Evolutionary conservation across 2,113 vertebrate species (phyloP), one percentile per base, ranked within the genome.

Genomic region (Martes martes): DNA sequence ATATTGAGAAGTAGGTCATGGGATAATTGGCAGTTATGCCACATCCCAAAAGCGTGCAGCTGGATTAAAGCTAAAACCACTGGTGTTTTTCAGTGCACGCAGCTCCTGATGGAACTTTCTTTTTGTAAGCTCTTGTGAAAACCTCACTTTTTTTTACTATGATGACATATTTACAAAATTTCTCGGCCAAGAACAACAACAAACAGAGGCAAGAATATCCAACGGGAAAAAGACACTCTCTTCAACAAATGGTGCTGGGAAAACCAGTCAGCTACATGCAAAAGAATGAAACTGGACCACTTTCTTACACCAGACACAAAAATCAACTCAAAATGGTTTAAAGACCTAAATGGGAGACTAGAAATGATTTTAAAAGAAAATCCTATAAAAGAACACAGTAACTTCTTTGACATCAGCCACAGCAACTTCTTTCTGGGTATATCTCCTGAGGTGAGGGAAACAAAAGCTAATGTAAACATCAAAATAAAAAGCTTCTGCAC

Each of bases 1-100:
- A 83, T 45, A 94, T 92, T 73, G 92, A 94, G 87, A 95, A 94
- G n/a, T 47, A 86, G 57, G 57, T 92, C 83, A 97, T 79, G 14
- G 21, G 86, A 71, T 90, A 82, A 93, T 78, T 94, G 89, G 50
- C 57, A 94, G 42, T 65, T 90, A 86, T 82, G 28, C n/a, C 57
- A 63, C 33, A 65, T 45, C 45, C 10, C 36, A 90, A 79, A 3
- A 87, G 33, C 45, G 78, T 79, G 8, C 9, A 84, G 67, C 69
- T 95, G 65, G 26, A 91, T 90, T 88, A 93, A 96, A 93, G 74
- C 23, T 88, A 93, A 96, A 91, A 84, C 14, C 33, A 55, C 36
- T 74, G 11, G 14, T 88, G 23, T 83, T 73, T 26, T 93, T 89
- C 55, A n/a, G 11, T 61, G 6, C 19, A 67, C 15, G 31, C 83